Conservation (phyloP, 2,113 vertebrate species). For the Rostratula benghalensis region DNA sequence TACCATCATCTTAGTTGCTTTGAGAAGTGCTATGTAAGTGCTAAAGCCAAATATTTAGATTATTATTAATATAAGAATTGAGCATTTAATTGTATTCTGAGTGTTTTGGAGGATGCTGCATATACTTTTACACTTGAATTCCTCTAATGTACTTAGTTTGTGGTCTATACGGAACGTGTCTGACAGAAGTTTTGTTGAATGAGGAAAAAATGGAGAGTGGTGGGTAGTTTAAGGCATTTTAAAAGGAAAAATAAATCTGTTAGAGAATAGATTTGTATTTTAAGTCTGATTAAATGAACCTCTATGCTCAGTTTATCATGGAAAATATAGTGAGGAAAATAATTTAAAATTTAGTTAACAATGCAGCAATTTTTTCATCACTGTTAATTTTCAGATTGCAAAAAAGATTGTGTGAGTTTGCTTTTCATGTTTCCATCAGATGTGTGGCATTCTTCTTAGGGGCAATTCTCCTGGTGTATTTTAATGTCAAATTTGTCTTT, state of each 20-base stretch:
- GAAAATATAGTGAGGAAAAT: not conserved
- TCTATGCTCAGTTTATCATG: not conserved
- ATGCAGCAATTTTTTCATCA: not conserved
- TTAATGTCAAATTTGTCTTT: not conserved
- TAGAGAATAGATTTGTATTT: not conserved
- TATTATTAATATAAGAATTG: not conserved
- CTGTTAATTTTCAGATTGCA: not conserved
- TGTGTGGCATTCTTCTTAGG: not conserved
- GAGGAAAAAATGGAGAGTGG: not conserved
- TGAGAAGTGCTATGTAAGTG: not conserved
- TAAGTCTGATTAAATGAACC: not conserved
- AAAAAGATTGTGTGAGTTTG: not conserved
- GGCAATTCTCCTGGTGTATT: not conserved
- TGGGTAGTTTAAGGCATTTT: not conserved
- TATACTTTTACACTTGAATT: not conserved
- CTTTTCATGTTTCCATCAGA: not conserved
- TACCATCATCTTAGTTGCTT: not conserved
- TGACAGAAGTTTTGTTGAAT: not conserved
- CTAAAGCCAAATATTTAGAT: not conserved
- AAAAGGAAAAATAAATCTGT: not conserved
- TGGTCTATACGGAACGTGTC: not conserved
- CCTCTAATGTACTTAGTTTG: not conserved
- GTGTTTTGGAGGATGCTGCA: not conserved
- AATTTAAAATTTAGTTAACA: not conserved
- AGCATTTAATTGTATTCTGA: not conserved